These are phyloP conservation scores for Manduca sexta DNA, from an alignment of 1,140 invertebrate genomes.

Conservation along the genomic window DNA sequence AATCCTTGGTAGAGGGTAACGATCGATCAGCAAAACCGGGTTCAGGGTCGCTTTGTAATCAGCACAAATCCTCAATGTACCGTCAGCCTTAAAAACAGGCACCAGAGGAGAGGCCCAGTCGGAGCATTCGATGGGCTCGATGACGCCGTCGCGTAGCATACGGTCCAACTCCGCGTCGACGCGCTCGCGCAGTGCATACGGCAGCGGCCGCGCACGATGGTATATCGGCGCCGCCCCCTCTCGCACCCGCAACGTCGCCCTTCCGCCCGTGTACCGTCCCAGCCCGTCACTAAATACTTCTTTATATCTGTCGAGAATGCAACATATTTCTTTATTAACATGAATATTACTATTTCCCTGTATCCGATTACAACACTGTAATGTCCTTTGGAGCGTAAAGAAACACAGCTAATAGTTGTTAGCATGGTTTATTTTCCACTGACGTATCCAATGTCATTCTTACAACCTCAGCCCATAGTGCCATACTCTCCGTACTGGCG, in stretches of 20 bases:
- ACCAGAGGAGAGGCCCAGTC: conserved; percentile 29
- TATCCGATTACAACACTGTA: no score
- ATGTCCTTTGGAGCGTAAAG: no score
- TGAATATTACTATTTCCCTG: no score
- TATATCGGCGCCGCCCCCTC: conserved; percentile 14
- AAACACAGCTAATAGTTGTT: no score
- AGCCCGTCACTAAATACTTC: neutral
- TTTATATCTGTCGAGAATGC: no score
- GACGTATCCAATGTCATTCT: no score
- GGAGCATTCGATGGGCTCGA: conserved; percentile 12
- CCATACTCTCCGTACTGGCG: no score
- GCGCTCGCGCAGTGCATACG: conserved; percentile 5
- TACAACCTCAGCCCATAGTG: no score
- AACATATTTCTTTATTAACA: no score
- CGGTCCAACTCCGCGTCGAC: conserved; percentile 16
- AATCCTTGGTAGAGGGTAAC: no score
- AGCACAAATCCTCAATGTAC: conserved; percentile 20
- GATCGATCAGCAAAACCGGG: neutral
- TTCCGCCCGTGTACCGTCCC: conserved; percentile 10
- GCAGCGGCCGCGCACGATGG: conserved; percentile 11
- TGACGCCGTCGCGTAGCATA: conserved; percentile 12
- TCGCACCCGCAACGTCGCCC: conserved; percentile 10
- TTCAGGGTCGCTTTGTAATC: conserved; percentile 34
- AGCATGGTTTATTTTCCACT: no score
- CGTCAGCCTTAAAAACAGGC: conserved; percentile 33